phyloP scores from a whole-genome alignment of 2,888 invertebrate species.

The Cybosia mesomella region DNA sequence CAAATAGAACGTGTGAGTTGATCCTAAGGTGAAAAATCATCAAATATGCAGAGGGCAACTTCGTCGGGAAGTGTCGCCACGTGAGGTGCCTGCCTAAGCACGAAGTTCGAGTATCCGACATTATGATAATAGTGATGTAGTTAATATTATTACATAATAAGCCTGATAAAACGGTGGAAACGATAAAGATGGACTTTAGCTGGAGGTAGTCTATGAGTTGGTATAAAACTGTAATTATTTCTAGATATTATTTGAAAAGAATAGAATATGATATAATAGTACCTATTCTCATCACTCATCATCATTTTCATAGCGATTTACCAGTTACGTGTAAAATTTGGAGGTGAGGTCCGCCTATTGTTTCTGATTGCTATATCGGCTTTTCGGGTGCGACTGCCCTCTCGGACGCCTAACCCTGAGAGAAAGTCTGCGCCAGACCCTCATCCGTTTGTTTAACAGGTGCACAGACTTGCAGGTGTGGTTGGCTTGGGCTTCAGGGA shows the following conservation, averaged over 20 bases:
- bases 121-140: slow-evolving; percentile 24
- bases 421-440: too few species aligned
- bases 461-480: too few species aligned
- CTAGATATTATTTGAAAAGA: neutral
- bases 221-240: neutral
- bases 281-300: too few species aligned
- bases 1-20: slow-evolving; percentile 5
- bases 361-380: too few species aligned
- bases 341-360: too few species aligned
- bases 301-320: too few species aligned
- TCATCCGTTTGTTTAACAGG: too few species aligned
- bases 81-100: slow-evolving; percentile 32
- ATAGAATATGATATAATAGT: too few species aligned
- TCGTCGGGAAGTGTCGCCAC: slow-evolving; percentile 29
- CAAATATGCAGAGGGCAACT: slow-evolving; percentile 32
- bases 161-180: slow-evolving; percentile 10
- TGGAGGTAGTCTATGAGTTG: neutral
- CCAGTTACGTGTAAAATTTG: too few species aligned
- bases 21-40: slow-evolving; percentile 19
- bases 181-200: neutral
- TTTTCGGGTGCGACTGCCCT: too few species aligned
- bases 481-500: too few species aligned
- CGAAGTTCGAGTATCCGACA: slow-evolving; percentile 9
- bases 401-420: too few species aligned
- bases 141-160: slow-evolving; percentile 23